phyloP scores from a whole-genome alignment of 2,888 invertebrate genomes.

The Drosophila meridionalis region DNA sequence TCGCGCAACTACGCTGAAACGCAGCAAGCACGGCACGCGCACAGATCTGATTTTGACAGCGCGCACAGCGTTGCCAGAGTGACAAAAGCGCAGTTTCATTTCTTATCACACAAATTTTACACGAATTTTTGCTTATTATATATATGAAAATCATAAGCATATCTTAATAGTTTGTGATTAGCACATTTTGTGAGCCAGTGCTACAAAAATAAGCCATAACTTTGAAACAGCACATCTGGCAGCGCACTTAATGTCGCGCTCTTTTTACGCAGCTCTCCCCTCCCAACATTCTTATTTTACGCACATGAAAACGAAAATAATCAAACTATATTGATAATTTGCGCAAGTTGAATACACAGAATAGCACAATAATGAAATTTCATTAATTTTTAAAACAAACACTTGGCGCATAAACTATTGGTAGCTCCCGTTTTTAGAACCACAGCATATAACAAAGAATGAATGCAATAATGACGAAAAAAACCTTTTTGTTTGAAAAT shows the following conservation, averaged over 20 bases:
- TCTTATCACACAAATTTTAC: slow-evolving; percentile 45
- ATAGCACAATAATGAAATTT: slow-evolving; percentile 1
- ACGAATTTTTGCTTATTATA: slow-evolving; percentile 6
- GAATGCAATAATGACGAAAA: background rate
- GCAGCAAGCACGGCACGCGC: slow-evolving; percentile 40
- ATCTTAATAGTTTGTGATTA: background rate
- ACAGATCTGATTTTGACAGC: slow-evolving; percentile 31
- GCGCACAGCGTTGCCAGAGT: slow-evolving; percentile 47
- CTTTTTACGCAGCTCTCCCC: slow-evolving; percentile 53
- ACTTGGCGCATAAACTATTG: slow-evolving; percentile 5
- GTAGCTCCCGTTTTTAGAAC: background rate
- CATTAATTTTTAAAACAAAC: background rate
- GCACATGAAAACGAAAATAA: slow-evolving; percentile 32
- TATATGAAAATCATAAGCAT: background rate
- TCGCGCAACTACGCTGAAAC: background rate
- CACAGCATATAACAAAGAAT: slow-evolving; percentile 8
- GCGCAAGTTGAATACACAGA: background rate
- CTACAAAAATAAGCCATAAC: background rate
- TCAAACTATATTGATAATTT: background rate
- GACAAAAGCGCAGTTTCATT: slow-evolving; percentile 5
- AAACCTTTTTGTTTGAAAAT: slow-evolving; percentile 20
- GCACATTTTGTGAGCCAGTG: background rate
- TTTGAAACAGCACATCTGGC: slow-evolving; percentile 32
- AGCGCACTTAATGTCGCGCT: slow-evolving; percentile 52
- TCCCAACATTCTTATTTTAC: slow-evolving; percentile 25